A percentile compares a stretch with the other conserved stretches of the same genome.
These are phyloP conservation scores for Cryptophagus acutangulus DNA, from an alignment of 2,888 invertebrate genomes.

Conservation along the genomic window DNA sequence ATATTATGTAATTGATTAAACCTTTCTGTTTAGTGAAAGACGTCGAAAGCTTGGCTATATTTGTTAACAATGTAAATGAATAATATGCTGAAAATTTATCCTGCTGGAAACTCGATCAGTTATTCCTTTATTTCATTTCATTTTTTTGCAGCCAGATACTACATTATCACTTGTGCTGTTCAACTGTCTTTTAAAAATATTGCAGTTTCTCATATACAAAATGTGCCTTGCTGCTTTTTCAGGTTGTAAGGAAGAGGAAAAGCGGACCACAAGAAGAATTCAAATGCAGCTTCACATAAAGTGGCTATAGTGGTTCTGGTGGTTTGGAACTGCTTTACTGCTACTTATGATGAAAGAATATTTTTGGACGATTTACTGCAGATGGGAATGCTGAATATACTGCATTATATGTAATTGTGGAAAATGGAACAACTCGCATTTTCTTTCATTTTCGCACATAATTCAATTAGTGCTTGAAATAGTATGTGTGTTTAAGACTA, in stretches of 20 bases:
- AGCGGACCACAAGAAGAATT: slow-evolving; percentile 1
- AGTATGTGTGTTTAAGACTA: too few relatives aligned
- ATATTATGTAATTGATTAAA: too few relatives aligned
- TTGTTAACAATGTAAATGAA: not conserved
- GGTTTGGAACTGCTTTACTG: slow-evolving; percentile 2
- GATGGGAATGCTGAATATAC: not conserved
- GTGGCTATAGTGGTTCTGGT: not conserved
- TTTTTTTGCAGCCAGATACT: not conserved
- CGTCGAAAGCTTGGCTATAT: too few relatives aligned
- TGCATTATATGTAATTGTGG: not conserved
- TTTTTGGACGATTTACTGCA: slow-evolving; percentile 1
- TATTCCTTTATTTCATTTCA: slow-evolving; percentile 1
- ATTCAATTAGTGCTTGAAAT: too few relatives aligned
- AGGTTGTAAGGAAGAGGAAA: not conserved
- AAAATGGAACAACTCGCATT: not conserved
- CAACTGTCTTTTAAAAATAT: slow-evolving; percentile 1
- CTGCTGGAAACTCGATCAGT: not conserved
- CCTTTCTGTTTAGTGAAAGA: too few relatives aligned
- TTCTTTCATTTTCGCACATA: too few relatives aligned
- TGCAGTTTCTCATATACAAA: not conserved
- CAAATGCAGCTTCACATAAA: not conserved
- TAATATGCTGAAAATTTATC: not conserved
- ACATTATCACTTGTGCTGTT: slow-evolving; percentile 1
- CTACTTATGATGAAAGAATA: slow-evolving; percentile 1
- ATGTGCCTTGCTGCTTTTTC: not conserved